Conservation (phyloP, 35 echinoderm and acorn worm genomes). For the Chiridota heheva region DNA sequence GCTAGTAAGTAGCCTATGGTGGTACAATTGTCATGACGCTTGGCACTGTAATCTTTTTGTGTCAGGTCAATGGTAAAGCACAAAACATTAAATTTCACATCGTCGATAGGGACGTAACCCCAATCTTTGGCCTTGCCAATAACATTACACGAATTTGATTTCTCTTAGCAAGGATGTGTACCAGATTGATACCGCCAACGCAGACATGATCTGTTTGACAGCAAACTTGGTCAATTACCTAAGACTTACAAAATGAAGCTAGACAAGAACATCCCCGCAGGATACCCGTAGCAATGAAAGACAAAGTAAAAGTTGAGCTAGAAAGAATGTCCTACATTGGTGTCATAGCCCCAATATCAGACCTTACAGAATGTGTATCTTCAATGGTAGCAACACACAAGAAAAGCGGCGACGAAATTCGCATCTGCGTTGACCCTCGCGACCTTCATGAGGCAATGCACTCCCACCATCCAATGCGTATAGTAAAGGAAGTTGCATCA, state of each 20-base stretch:
- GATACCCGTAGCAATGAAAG: conserved; percentile 21
- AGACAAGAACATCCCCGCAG: neutral
- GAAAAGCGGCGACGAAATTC: conserved; percentile 11
- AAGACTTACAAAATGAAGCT: conserved; percentile 25
- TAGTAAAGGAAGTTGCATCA: conserved; percentile 47
- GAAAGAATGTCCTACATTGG: conserved; percentile 23
- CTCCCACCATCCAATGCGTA: conserved; percentile 37
- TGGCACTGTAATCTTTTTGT: conserved; percentile 8
- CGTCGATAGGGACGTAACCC: neutral
- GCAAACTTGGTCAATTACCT: neutral
- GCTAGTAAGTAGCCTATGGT: conserved; percentile 14
- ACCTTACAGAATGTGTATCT: conserved; percentile 45
- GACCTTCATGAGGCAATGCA: conserved; percentile 42
- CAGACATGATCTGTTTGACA: conserved; percentile 36
- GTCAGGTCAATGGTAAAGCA: too few species aligned
- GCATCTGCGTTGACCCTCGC: conserved; percentile 5
- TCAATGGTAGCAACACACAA: conserved; percentile 24
- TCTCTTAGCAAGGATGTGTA: conserved; percentile 18
- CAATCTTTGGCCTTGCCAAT: conserved; percentile 13
- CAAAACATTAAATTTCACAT: neutral
- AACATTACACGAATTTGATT: neutral
- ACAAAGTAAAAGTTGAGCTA: conserved; percentile 44
- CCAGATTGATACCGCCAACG: conserved; percentile 1
- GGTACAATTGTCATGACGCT: neutral
- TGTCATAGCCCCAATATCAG: conserved; percentile 5